phyloP scores from a whole-genome alignment of 2,888 invertebrate genomes.

The Disparrhopalites patrizii region DNA sequence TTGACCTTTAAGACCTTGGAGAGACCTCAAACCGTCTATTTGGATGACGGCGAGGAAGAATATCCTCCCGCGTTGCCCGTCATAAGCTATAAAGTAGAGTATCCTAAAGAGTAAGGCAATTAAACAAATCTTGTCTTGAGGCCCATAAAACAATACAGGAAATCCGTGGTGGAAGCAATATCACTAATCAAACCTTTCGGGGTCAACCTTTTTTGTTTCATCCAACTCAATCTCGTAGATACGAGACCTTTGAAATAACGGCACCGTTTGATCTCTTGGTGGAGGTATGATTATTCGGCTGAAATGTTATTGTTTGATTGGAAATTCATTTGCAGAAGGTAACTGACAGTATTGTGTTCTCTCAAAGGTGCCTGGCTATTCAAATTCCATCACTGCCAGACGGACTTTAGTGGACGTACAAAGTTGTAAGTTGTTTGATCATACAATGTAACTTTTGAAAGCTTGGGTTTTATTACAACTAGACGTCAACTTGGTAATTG shows the following conservation, averaged over 20 bases:
- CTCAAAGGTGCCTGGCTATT: conserved; percentile 19
- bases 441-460: too few relatives aligned
- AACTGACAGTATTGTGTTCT: background rate
- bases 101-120: background rate
- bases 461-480: too few relatives aligned
- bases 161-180: background rate
- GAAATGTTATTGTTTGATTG: background rate
- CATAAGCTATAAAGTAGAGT: background rate
- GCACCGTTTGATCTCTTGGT: conserved; percentile 19
- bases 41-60: background rate
- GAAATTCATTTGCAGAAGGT: background rate
- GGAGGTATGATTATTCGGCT: conserved; percentile 3
- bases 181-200: too few relatives aligned
- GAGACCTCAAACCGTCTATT: background rate
- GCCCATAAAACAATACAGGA: too few relatives aligned
- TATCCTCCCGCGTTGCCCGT: too few relatives aligned
- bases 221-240: too few relatives aligned
- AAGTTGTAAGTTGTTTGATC: conserved; percentile 13
- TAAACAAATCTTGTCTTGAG: background rate
- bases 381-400: conserved; percentile 1
- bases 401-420: conserved; percentile 19
- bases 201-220: too few relatives aligned
- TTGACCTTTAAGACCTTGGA: conserved; percentile 4
- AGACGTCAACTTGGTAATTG: too few relatives aligned
- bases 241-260: conserved; percentile 3